phyloP scores from a whole-genome alignment of 2,888 invertebrate genomes.

The Synanthedon formicaeformis region DNA sequence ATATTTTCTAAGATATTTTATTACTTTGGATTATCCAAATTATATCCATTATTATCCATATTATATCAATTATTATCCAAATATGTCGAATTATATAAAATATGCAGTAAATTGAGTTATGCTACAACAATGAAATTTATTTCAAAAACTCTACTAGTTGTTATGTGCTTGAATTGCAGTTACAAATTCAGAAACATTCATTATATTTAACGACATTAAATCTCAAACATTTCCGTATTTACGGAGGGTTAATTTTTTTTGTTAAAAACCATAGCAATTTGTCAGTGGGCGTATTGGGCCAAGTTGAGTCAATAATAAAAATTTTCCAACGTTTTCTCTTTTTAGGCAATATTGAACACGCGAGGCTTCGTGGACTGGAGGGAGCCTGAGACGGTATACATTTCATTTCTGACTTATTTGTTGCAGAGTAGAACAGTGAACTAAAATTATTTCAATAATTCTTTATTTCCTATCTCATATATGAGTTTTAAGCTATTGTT shows the following conservation, averaged over 20 bases:
- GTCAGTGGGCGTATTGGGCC: conserved; percentile 55
- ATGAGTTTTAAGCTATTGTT: too few species aligned
- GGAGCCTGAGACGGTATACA: conserved; percentile 36
- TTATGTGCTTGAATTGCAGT: too few species aligned
- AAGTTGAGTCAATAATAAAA: conserved; percentile 61
- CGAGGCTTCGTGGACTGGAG: conserved; percentile 45
- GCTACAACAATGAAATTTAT: background rate
- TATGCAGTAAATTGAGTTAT: too few species aligned
- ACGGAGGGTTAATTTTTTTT: conserved; percentile 30
- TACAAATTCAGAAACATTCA: background rate
- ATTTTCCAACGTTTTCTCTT: conserved; percentile 44
- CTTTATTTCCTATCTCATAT: background rate
- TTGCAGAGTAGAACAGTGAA: conserved; percentile 37
- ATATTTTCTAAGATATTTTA: too few species aligned
- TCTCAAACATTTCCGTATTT: conserved; percentile 5
- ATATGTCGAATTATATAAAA: too few species aligned
- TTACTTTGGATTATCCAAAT: too few species aligned
- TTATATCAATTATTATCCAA: too few species aligned
- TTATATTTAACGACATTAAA: conserved; percentile 14
- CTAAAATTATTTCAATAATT: conserved; percentile 1
- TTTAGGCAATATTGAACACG: conserved; percentile 56
- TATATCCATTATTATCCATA: too few species aligned
- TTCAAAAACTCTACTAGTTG: conserved; percentile 10
- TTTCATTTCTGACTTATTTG: conserved; percentile 43
- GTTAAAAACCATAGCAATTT: conserved; percentile 57